Base-by-base conservation (phyloP, 2,797 vertebrate genomes). In the Myotis planiceps region DNA sequence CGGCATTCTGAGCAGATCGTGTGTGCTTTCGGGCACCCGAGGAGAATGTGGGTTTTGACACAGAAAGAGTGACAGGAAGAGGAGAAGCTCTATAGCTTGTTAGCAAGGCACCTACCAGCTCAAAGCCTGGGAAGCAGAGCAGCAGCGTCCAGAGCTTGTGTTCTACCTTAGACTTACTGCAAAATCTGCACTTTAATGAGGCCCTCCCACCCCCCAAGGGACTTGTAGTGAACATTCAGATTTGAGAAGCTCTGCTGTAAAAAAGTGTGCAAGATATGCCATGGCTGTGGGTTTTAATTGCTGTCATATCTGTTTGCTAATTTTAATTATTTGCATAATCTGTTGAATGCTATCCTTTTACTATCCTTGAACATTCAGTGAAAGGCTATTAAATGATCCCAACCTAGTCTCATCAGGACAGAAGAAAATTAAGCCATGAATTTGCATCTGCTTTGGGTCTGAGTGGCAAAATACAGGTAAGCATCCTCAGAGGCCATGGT, bases 291-390 rank as follows among this genome's bases (percentile, higher is more conserved):
- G 34, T 74, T 82, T 94, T 91, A 49, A 71, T 76, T 95, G 74
- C 71, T 83, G 39, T 83, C 86, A 79, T 86, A 42, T 82, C n/a
- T 68, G 15, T 27, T 75, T 95, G 69, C 65, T 96, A 68, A 45
- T 80, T 88, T 66, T 84, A 90, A 55, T 76, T 87, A 93, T 72
- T 92, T 80, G 15, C 69, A 92, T 79, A 88, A 87, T 89, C 39
- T 32, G 71, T 75, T 96, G 82, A 86, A 76, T 88, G 58, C 27
- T 68, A 42, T 37, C 21, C 29, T 75, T 76, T 93, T 88, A 84
- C 71, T 96, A 76, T 89, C 18, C 18, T 71, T 19, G 2, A 85
- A 68, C 18, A 13, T 66, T 60, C 60, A 55, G 37, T 69, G 92
- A 90, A 90, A 78, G 58, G 12, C 69, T 87, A 8, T 63, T 95